Conservation (phyloP, 2,113 vertebrate species). For the Aegithalos caudatus region DNA sequence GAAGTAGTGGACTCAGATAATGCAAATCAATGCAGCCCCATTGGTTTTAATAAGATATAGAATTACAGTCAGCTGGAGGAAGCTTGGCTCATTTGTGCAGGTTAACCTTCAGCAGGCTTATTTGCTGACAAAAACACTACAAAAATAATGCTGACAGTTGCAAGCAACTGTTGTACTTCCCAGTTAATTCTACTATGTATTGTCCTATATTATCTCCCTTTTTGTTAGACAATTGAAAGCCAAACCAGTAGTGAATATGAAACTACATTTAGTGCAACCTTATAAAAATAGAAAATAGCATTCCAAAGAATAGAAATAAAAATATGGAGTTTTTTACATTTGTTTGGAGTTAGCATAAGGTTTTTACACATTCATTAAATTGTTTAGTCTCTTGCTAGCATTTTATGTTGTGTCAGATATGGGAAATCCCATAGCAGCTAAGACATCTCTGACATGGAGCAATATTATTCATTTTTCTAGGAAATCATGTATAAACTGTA, state of each 20-base stretch:
- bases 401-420: background rate
- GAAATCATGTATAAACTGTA: background rate
- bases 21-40: background rate
- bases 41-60: background rate
- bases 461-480: background rate
- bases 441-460: rapidly evolving
- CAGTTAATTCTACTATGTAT: background rate
- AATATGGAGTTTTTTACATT: background rate
- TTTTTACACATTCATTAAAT: background rate
- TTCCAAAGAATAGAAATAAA: background rate
- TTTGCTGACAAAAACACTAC: background rate
- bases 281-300: background rate
- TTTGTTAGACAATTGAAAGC: background rate
- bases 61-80: background rate
- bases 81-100: background rate
- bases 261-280: background rate
- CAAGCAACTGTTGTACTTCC: background rate
- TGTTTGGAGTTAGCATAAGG: background rate
- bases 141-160: background rate
- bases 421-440: background rate
- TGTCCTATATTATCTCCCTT: background rate
- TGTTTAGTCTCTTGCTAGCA: rapidly evolving
- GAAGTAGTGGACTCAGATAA: background rate
- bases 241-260: background rate
- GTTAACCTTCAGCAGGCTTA: background rate